Base-by-base conservation (phyloP, 1,140 invertebrate species). In the Samia ricini region DNA sequence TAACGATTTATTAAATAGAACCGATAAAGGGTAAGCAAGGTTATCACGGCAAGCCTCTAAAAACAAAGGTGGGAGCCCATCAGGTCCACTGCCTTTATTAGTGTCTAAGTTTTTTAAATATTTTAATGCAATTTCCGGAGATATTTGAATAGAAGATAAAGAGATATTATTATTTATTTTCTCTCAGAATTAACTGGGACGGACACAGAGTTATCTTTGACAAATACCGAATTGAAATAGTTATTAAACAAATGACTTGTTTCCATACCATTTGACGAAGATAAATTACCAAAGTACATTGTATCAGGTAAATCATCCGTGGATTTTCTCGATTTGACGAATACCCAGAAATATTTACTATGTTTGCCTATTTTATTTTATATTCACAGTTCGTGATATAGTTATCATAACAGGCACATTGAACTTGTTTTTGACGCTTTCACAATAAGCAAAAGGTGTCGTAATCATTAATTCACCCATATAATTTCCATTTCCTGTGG, bases 401-500 rank as follows among this genome's bases (percentile, higher is more conserved):
- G 18, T 15, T 52, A 4, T 63, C 57, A 51, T 51, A 63, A 20
- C 60, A 56, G 12, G 8, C 20, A 21, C 33, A 21, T 57, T 20
- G n/a, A 50, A 63, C 20, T 3, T 50, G 18, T 36, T 64, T 66
- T 54, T 67, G 59, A 10, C 59, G 36, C 4, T 58, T 48, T 8
- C 63, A 51, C 10, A 64, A 19, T 12, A 60, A 10, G 15, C 56
- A 62, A 29, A 68, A 71, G 10, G 54, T 36, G 4, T 63, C 49
- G 20, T 72, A 72, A 63, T 72, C 69, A 56, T 36, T 50, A 7
- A 55, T 10, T 20, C 66, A 54, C 4, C 49, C 49, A 60, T 69
- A 72, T 8, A 56, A 56, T 60, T 72, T 72, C 71, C 71, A 72
- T 63, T 64, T 66, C 36, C 48, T 63, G 42, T 72, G 67, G n/a